Percentiles rank a stretch among this genome's conserved stretches.
phyloP scores from a whole-genome alignment of 1,140 invertebrate genomes.

The Helicorthomorpha holstii region DNA sequence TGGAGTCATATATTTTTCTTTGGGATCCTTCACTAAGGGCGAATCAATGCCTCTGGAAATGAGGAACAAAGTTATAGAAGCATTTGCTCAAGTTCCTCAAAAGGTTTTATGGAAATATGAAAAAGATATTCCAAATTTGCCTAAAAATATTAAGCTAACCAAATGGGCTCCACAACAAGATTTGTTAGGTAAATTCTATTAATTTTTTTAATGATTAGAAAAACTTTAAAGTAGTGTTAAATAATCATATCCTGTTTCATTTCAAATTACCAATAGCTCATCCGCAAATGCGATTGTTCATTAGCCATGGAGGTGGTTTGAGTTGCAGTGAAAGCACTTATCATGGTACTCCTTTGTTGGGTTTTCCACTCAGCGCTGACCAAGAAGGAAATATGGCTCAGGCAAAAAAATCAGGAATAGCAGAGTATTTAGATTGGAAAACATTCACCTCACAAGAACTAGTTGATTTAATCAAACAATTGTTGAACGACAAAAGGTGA shows the following conservation, averaged over 20 bases:
- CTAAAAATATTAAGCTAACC: constrained; percentile 6
- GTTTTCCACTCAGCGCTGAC: constrained; percentile 45
- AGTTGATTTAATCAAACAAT: neutral
- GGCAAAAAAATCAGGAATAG: constrained; percentile 26
- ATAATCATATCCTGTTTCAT: neutral
- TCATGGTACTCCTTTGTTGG: constrained; percentile 47
- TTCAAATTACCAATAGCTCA: constrained; percentile 29
- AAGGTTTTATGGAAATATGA: constrained; percentile 13
- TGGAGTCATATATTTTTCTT: neutral
- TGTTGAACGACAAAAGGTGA: neutral
- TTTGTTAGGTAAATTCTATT: neutral
- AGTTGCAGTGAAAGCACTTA: constrained; percentile 50
- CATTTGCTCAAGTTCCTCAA: constrained; percentile 10
- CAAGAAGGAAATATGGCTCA: constrained; percentile 29
- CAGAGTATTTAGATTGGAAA: neutral
- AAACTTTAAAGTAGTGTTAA: neutral
- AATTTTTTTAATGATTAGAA: too few species aligned
- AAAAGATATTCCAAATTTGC: constrained; percentile 7
- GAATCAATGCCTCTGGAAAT: constrained; percentile 21
- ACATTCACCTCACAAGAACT: neutral
- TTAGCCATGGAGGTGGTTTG: constrained; percentile 50
- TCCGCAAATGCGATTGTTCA: constrained; percentile 44
- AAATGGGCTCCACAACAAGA: neutral
- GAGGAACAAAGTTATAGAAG: constrained; percentile 1
- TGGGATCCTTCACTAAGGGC: neutral